Percentiles rank a stretch among this genome's conserved stretches.
Evolutionary conservation across 2,888 invertebrate species (phyloP).

Genomic region (Agrotis ipsilon): DNA sequence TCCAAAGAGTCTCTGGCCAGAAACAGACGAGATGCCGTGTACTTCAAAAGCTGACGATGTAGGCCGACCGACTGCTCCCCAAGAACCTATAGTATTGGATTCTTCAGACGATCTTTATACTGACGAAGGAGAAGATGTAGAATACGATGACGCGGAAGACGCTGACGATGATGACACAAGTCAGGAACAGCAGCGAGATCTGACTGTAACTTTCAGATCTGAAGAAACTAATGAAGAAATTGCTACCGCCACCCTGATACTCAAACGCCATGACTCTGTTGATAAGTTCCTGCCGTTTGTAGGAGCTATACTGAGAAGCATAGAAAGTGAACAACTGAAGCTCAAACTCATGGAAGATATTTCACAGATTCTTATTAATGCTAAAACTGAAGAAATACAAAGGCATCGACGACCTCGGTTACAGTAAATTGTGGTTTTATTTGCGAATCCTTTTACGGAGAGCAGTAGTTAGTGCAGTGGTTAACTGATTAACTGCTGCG

Average conservation of each 20-base stretch:
- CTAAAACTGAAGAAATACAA: constrained; percentile 41
- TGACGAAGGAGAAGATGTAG: constrained; percentile 14
- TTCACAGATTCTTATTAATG: constrained; percentile 31
- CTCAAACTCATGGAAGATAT: constrained; percentile 33
- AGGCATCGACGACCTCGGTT: not conserved
- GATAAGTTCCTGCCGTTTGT: constrained; percentile 37
- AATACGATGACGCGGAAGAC: constrained; percentile 11
- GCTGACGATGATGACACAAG: constrained; percentile 11
- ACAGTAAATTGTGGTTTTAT: constrained; percentile 27
- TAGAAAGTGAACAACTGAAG: constrained; percentile 19
- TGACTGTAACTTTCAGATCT: constrained; percentile 13
- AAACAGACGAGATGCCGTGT: constrained; percentile 11
- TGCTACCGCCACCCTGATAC: constrained; percentile 11
- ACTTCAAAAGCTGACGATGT: constrained; percentile 1
- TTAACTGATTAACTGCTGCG: no score
- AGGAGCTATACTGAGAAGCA: constrained; percentile 31
- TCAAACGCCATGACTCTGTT: constrained; percentile 25
- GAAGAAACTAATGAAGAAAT: constrained; percentile 20
- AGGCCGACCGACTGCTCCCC: not conserved
- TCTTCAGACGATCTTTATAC: constrained; percentile 25
- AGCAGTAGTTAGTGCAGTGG: not conserved
- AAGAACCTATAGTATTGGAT: not conserved
- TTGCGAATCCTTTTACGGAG: not conserved
- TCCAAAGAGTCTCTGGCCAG: not conserved
- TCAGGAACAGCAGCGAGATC: constrained; percentile 1